These are phyloP conservation scores for Orestias chungarensis DNA, from an alignment of 2,797 vertebrate species.

Conservation along the genomic window DNA sequence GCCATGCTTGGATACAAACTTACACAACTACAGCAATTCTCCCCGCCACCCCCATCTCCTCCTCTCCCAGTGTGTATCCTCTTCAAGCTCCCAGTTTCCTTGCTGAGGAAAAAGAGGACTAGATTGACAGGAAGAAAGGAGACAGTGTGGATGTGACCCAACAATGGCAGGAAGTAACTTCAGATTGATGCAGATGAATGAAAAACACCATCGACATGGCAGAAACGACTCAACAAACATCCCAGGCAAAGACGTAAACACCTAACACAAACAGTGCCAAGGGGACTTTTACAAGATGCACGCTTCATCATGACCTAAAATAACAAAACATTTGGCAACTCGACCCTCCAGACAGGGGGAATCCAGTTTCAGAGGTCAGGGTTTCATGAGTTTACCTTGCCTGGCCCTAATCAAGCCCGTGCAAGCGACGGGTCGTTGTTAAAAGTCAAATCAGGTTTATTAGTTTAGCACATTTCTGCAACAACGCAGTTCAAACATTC, in stretches of 20 bases:
- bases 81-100: slow-evolving; percentile 64
- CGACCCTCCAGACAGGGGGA: background rate
- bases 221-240: slow-evolving; percentile 63
- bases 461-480: too few relatives aligned
- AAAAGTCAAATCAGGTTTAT: too few relatives aligned
- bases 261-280: slow-evolving; percentile 34
- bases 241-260: slow-evolving; percentile 68
- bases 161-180: slow-evolving; percentile 82
- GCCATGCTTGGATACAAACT: slow-evolving; percentile 4
- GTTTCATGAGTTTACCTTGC: background rate
- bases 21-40: background rate
- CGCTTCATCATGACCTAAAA: background rate
- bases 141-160: slow-evolving; percentile 77
- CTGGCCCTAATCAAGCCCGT: too few relatives aligned
- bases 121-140: slow-evolving; percentile 77
- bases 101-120: slow-evolving; percentile 53
- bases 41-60: background rate
- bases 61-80: slow-evolving; percentile 57
- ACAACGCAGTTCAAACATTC: too few relatives aligned
- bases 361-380: background rate
- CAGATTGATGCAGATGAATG: slow-evolving; percentile 74
- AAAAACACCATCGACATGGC: slow-evolving; percentile 55
- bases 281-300: slow-evolving; percentile 2
- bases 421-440: background rate
- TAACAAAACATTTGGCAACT: background rate